Evolutionary conservation across 2,888 invertebrate genomes (phyloP).

Genomic region (Deilephila elpenor): DNA sequence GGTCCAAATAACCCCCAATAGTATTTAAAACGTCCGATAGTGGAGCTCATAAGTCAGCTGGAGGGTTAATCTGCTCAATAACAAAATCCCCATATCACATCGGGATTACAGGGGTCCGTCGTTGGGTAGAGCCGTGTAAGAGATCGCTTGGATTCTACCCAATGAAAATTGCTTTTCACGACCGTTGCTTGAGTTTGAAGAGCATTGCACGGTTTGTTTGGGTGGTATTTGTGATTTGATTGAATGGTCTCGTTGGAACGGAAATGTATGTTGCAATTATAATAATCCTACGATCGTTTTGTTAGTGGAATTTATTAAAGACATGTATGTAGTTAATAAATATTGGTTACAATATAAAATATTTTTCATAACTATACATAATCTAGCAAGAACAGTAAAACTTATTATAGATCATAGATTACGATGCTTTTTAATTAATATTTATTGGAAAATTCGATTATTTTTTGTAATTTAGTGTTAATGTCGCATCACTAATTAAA

Average conservation of each 20-base stretch:
- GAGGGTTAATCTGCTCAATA: slow-evolving; percentile 26
- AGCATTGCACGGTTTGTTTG: background rate
- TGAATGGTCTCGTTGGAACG: background rate
- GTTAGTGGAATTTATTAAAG: no score
- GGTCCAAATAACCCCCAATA: background rate
- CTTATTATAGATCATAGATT: no score
- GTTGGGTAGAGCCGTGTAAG: background rate
- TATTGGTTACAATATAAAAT: no score
- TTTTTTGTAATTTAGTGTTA: no score
- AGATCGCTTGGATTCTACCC: background rate
- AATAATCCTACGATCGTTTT: no score
- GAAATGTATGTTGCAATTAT: background rate
- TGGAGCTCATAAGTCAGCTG: slow-evolving; percentile 19
- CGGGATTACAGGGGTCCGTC: slow-evolving; percentile 22
- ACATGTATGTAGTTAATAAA: no score
- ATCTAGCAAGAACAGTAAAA: no score
- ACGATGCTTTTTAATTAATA: no score
- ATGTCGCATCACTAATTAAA: no score
- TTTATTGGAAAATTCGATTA: no score
- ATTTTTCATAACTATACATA: no score
- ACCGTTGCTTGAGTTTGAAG: background rate
- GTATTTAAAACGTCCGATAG: slow-evolving; percentile 27
- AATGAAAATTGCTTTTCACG: slow-evolving; percentile 15
- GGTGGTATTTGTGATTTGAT: background rate
- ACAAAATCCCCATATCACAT: slow-evolving; percentile 28